Evolutionary conservation across 2,888 invertebrate genomes (phyloP).

Genomic region (Cerceris rybyensis): DNA sequence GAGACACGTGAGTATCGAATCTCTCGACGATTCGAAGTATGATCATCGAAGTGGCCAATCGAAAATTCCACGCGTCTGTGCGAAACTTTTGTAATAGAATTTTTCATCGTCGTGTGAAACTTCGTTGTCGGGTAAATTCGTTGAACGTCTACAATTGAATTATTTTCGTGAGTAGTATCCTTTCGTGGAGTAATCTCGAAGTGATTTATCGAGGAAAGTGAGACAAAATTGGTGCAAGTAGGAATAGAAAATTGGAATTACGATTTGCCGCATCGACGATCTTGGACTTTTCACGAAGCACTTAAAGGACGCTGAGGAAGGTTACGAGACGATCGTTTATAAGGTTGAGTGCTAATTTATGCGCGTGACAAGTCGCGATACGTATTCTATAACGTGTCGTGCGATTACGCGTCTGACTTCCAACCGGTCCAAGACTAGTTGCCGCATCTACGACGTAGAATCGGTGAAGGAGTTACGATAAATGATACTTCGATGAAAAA

Average conservation of each 20-base stretch:
- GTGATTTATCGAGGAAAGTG: not conserved
- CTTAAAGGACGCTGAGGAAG: not conserved
- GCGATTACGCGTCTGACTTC: slow-evolving; percentile 18
- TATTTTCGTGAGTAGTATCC: not conserved
- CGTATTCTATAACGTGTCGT: slow-evolving; percentile 28
- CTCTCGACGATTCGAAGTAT: not conserved
- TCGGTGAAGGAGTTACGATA: not conserved
- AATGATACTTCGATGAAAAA: not conserved
- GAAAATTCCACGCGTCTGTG: too few species aligned
- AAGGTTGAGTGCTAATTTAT: slow-evolving; percentile 25
- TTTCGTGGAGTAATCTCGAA: not conserved
- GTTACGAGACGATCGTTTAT: not conserved
- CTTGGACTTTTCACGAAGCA: not conserved
- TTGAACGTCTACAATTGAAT: not conserved
- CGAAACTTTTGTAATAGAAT: too few species aligned
- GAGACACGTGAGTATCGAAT: slow-evolving; percentile 48
- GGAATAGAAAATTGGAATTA: not conserved
- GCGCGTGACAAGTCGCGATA: slow-evolving; percentile 17
- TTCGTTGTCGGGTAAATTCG: not conserved
- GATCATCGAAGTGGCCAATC: not conserved
- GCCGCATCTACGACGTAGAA: slow-evolving; percentile 13
- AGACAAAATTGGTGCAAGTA: not conserved
- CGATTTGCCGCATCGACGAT: not conserved
- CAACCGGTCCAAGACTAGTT: not conserved
- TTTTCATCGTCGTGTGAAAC: too few species aligned